Evolutionary conservation across 1,140 invertebrate species (phyloP), one percentile per base, ranked within the genome.

Genomic region (Leptinotarsa texana): DNA sequence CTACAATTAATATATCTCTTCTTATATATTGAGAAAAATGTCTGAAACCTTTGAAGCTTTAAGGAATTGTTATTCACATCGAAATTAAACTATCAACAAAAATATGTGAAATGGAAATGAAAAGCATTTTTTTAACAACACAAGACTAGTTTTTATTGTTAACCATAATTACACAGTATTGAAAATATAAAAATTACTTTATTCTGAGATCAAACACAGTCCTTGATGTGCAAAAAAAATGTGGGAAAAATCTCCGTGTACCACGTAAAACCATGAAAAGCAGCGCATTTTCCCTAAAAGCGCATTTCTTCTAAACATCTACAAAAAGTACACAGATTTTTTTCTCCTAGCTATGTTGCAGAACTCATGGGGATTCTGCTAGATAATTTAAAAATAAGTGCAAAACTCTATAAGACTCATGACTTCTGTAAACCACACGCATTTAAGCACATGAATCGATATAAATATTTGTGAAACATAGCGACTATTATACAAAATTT

Each of bases 61-160:
- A 42, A 11, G 33, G 6, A 33, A 33, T 33, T 33, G 33, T 42
- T 11, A 42, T 11, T 42, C 33, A 42, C 33, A 42, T 42, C 1
- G 1, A 33, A 33, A 33, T 33, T 33, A 33, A 33, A 33, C 5
- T 33, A 33, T 33, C 8, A 42, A 42, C 33, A 42, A 42, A 42
- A 8, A 42, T 8, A 42, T 42, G 33, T 42, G 8, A 33, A 33
- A 33, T 33, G 8, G 11, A 11, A 42, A 42, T 42, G 3, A 42
- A 70, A 70, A 49, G n/a, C 51, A 68, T 13, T 24, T 17, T 47
- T 33, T 74, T 42, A 74, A 77, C 74, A 77, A 77, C 73, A 77
- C 76, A 75, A 77, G 76, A 77, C 73, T 77, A 77, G 73, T 75
- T 70, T 76, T 77, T 77, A 78, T 78, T 78, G 63, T 66, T 75